Evolutionary conservation across 2,113 vertebrate genomes (phyloP).

Genomic region (Brachypodius melanocephalos): DNA sequence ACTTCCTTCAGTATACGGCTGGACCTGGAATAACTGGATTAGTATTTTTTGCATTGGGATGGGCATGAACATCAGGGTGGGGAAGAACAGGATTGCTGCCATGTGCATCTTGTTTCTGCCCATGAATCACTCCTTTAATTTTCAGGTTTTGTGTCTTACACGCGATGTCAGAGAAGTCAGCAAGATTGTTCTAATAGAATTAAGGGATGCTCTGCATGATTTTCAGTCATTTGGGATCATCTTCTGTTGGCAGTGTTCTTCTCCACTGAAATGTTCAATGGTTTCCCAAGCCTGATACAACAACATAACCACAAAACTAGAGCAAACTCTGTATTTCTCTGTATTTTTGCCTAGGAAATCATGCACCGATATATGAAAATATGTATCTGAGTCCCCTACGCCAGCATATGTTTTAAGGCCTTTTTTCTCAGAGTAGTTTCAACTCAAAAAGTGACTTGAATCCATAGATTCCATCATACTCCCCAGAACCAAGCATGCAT

Average conservation of each 20-base stretch:
- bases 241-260: background rate
- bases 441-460: background rate
- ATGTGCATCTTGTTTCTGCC: background rate
- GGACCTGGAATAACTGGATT: slow-evolving; percentile 38
- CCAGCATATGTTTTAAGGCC: background rate
- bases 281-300: background rate
- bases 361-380: background rate
- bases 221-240: background rate
- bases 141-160: slow-evolving; percentile 4
- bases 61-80: background rate
- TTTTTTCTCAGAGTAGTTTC: background rate
- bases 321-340: background rate
- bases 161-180: background rate
- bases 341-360: background rate
- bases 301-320: background rate
- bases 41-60: background rate
- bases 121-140: slow-evolving; percentile 8
- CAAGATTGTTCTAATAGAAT: background rate
- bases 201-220: background rate
- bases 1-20: background rate
- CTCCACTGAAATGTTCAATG: background rate
- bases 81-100: background rate
- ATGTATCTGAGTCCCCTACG: background rate
- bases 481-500: background rate
- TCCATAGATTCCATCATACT: background rate